Conservation (phyloP, 1,140 invertebrate genomes). For the Drosophila bocqueti region DNA sequence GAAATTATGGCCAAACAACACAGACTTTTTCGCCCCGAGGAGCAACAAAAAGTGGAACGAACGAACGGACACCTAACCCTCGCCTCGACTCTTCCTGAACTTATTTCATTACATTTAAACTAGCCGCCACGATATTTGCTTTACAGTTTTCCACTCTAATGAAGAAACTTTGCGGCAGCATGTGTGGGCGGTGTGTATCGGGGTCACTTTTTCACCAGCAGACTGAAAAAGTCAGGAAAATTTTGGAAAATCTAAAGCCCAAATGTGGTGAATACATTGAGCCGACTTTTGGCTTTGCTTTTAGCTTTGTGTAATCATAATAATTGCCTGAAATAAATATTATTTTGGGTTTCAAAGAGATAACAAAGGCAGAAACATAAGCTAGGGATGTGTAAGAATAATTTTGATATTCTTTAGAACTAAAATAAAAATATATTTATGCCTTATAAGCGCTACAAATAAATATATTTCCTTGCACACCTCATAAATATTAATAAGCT, state of each 20-base stretch:
- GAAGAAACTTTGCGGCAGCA: slow-evolving; percentile 55
- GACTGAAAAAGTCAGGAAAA: slow-evolving; percentile 9
- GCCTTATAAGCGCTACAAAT: background rate
- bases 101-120: slow-evolving; percentile 71
- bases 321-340: slow-evolving; percentile 9
- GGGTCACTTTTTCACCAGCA: slow-evolving; percentile 51
- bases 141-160: slow-evolving; percentile 69
- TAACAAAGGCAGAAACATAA: background rate
- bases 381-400: background rate
- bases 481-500: background rate
- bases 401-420: background rate
- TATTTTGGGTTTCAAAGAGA: background rate
- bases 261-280: slow-evolving; percentile 29
- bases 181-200: background rate
- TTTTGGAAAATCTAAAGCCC: slow-evolving; percentile 4
- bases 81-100: slow-evolving; percentile 33
- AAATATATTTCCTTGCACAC: too few relatives aligned
- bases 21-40: slow-evolving; percentile 25
- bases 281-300: slow-evolving; percentile 18
- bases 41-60: slow-evolving; percentile 1
- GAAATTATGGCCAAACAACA: slow-evolving; percentile 67
- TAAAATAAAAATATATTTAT: background rate
- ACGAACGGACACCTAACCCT: slow-evolving; percentile 36
- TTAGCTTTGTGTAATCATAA: slow-evolving; percentile 9
- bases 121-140: slow-evolving; percentile 60